phyloP scores from a whole-genome alignment of 2,888 invertebrate species.

The Epinotia demarniana region DNA sequence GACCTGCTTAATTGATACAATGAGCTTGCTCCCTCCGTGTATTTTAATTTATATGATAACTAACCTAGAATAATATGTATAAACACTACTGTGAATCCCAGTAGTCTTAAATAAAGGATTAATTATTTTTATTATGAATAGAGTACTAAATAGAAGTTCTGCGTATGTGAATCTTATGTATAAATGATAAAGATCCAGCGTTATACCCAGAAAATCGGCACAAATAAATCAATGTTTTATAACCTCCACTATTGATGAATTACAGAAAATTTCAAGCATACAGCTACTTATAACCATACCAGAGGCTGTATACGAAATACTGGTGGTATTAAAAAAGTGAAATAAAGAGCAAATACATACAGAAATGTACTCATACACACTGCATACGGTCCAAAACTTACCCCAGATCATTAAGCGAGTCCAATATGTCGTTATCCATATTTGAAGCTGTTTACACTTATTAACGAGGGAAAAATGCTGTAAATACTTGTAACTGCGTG shows the following conservation, averaged over 20 bases:
- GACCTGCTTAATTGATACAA: no score
- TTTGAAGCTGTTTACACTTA: constrained; percentile 43
- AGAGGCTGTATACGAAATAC: not conserved
- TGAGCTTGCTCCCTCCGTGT: no score
- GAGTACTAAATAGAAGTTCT: no score
- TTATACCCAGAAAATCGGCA: not conserved
- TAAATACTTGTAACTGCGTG: constrained; percentile 5
- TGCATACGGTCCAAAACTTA: constrained; percentile 62
- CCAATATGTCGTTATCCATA: constrained; percentile 86
- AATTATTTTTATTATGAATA: no score
- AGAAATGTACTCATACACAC: not conserved
- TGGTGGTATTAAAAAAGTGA: no score
- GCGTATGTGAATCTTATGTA: not conserved
- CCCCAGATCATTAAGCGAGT: constrained; percentile 86
- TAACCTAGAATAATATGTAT: no score
- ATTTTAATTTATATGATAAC: no score
- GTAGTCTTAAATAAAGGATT: no score
- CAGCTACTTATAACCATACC: not conserved
- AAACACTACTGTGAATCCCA: no score
- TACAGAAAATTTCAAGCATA: not conserved
- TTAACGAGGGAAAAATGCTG: constrained; percentile 1
- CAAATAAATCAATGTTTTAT: constrained; percentile 10
- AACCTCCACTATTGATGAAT: not conserved
- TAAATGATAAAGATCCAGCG: not conserved
- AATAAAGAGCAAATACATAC: not conserved